Base-by-base conservation (phyloP, 2,888 invertebrate species). In the Acleris cristana region DNA sequence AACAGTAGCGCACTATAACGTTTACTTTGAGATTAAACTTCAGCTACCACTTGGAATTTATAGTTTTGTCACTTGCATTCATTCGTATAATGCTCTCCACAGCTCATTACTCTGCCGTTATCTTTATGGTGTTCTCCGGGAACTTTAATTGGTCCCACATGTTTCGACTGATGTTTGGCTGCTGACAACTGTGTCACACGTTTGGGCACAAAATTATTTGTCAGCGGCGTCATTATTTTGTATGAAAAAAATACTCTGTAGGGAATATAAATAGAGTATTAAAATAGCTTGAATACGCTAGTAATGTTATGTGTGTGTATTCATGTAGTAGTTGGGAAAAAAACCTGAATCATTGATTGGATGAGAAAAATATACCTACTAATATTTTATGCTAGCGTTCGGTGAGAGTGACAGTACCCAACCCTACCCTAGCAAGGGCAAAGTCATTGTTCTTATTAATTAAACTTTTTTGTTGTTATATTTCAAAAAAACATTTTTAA, bases 131-230 rank as follows among this genome's bases (percentile, higher is more conserved):
- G 75, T 85, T 84, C 85, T 83, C 80, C 80, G 81, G 86, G 84
- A 88, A 86, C 84, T 89, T 85, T 90, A 90, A 90, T 90, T 90
- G 90, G 84, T 87, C 81, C 88, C 90, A 90, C 88, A 90, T 90
- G 90, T 88, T 85, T 74, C 74, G 78, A 84, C 78, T 77, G 81
- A 83, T 84, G 83, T 79, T 78, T 79, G 76, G 74, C 79, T 83
- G 87, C 83, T 83, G 86, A 84, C 86, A 83, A 77, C 76, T 79
- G 79, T 78, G 73, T 79, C 75, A 73, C 72, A 84, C 82, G 79
- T 82, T 83, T 85, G 85, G 83, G 73, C 19, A 60, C 59, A 30
- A 49, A 62, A 67, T 67, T 64, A 57, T 65, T 58, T 67, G 67
- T 67, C 67, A 67, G 23, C 58, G 48, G 34, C 45, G 49, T 58